Conservation (phyloP, 2,888 invertebrate species). For the Chrysodeixis includens region DNA sequence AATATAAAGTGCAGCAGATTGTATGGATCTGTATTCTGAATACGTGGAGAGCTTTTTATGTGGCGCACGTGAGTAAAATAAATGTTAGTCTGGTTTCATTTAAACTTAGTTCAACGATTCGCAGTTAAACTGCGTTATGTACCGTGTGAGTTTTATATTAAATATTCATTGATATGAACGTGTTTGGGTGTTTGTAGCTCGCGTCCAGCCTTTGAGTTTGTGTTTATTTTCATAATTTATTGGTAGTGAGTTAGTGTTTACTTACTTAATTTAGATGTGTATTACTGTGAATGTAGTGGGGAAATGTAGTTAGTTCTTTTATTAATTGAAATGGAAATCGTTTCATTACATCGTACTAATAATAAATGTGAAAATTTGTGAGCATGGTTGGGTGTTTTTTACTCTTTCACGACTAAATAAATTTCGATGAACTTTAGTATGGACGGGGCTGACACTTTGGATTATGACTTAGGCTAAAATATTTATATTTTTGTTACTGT, state of each 20-base stretch:
- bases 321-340: no score
- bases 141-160: constrained; percentile 11
- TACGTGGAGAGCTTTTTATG: constrained; percentile 39
- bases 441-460: no score
- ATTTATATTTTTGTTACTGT: no score
- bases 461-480: no score
- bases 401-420: no score
- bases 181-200: constrained; percentile 9
- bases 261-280: background rate
- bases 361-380: no score
- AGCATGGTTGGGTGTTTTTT: no score
- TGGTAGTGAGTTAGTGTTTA: background rate
- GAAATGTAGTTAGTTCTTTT: background rate
- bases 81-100: constrained; percentile 25
- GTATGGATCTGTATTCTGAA: constrained; percentile 41
- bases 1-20: constrained; percentile 36
- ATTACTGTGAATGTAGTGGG: background rate
- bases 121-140: constrained; percentile 15
- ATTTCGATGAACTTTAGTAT: no score
- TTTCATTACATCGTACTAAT: no score
- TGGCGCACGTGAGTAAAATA: constrained; percentile 50
- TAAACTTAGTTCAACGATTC: constrained; percentile 26
- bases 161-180: constrained; percentile 36
- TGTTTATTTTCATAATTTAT: background rate
- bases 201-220: constrained; percentile 9